Base-by-base conservation (phyloP, 2,888 invertebrate species). In the Timema podura region DNA sequence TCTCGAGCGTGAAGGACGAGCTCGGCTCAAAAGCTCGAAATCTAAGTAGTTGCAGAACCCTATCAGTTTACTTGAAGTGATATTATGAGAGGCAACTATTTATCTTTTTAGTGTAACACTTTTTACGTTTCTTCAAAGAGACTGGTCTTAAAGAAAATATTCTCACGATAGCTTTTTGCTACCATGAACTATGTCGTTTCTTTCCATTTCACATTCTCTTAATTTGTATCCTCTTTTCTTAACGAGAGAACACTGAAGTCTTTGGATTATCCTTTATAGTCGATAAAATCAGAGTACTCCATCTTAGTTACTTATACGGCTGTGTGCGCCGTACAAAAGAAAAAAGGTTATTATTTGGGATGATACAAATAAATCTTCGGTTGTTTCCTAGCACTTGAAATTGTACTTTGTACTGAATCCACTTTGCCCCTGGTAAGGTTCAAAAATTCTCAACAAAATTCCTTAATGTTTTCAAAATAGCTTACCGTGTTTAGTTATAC, bases 301-400 rank as follows among this genome's bases (percentile, higher is more conserved):
- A 49, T 49, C 51, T 49, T 49, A 49, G 51, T 49, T 49, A 49
- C 51, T 49, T n/a, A 49, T 54, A 54, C 54, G 54, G 3, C 16
- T 54, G 54, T 54, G 54, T 6, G 54, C 54, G 1, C 16, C 54
- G 54, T 54, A 13, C 7, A 54, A 16, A 54, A n/a, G 16, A 11
- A 54, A 6, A 54, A 54, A n/a, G 7, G n/a, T 2, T 54, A 54
- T 13, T 54, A 54, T 54, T 13, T 54, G 54, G n/a, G 54, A 54
- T 6, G 54, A 16, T 15, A 11, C 54, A 13, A 54, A 54, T 54
- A 54, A 54, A 54, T 5, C n/a, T 13, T 11, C 54, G 54, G n/a
- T 16, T 54, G 10, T 54, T 54, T 13, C 54, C n/a, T 54, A 13
- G 54, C n/a, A 54, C 54, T 54, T n/a, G 2, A 54, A 54, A 54